These are phyloP conservation scores for Aphaenogaster ashmeadi DNA, from an alignment of 1,140 invertebrate genomes.

Conservation along the genomic window DNA sequence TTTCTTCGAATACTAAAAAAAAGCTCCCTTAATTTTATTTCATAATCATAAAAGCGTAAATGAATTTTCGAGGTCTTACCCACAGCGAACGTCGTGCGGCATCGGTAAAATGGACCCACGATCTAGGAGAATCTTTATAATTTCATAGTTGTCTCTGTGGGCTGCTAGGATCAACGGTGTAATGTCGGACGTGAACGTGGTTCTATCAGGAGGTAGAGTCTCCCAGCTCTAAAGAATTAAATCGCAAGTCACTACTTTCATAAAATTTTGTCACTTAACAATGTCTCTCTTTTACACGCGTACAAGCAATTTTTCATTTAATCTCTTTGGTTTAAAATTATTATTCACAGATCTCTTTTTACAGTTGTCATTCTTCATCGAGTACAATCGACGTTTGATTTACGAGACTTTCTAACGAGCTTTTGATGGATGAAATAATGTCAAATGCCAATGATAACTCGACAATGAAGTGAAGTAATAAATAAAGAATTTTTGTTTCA, in stretches of 20 bases:
- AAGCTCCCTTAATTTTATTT: not conserved
- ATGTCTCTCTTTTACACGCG: not conserved
- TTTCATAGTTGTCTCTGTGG: slow-evolving; percentile 99
- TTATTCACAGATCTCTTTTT: not conserved
- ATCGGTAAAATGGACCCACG: slow-evolving; percentile 95
- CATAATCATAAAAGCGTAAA: not conserved
- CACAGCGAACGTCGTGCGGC: slow-evolving; percentile 95
- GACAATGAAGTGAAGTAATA: slow-evolving; percentile 11
- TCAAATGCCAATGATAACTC: not conserved
- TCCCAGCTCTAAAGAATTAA: slow-evolving; percentile 93
- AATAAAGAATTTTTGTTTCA: slow-evolving; percentile 12
- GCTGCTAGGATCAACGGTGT: slow-evolving; percentile 98
- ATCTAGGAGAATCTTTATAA: slow-evolving; percentile 98
- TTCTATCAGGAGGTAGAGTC: slow-evolving; percentile 95
- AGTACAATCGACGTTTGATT: no score
- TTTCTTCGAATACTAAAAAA: not conserved
- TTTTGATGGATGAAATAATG: not conserved
- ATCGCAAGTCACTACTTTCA: slow-evolving; percentile 32
- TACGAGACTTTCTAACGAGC: not conserved
- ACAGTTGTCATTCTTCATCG: not conserved
- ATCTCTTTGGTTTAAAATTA: not conserved
- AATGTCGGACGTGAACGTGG: slow-evolving; percentile 98
- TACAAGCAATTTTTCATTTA: not conserved
- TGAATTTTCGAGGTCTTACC: slow-evolving; percentile 75
- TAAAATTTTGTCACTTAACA: not conserved